Evolutionary conservation across 1,140 invertebrate genomes (phyloP), one percentile per base, ranked within the genome.

Genomic region (Rhopalosiphum maidis): DNA sequence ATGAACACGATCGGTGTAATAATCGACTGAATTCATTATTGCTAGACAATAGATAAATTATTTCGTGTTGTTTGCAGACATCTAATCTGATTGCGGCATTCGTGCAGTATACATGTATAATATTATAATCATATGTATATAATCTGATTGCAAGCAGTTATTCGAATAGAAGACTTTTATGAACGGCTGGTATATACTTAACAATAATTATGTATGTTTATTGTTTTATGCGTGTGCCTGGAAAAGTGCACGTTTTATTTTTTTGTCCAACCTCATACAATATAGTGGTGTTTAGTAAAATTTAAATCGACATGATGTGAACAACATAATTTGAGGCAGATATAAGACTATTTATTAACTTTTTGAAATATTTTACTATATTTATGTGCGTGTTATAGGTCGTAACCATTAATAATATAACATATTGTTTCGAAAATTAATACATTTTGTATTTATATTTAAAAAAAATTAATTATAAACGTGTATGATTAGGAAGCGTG

Each of bases 21-120:
- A 51, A 51, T 51, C 37, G 48, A 51, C 21, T 41, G 48, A 88
- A 88, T 88, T 88, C 87, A 88, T 88, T 88, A 54, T 37, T 51
- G 46, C 7, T 11, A 88, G 48, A 88, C 87, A 88, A 88, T 88
- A 88, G 87, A 88, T 37, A 8, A 54, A 88, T 88, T 51, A 88
- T 88, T n/a, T 88, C 7, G n/a, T 54, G 87, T 88, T 88, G 30
- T 88, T 88, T 88, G n/a, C 48, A n/a, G 37, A 88, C n/a, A 35
- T n/a, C 86, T 51, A 88, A 88, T 88, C 87, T 51, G 87, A 88
- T 54, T n/a, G n/a, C 15, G 4, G 3, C 30, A 43, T 30, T 30
- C 60, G 55, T 60, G 48, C 48, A 51, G 25, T 60, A 60, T 60
- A 82, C 35, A 37, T 82, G n/a, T 22, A 83, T 37, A 83, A 37